Conservation (phyloP, 2,888 invertebrate genomes). For the Drosophila nr. fundita region DNA sequence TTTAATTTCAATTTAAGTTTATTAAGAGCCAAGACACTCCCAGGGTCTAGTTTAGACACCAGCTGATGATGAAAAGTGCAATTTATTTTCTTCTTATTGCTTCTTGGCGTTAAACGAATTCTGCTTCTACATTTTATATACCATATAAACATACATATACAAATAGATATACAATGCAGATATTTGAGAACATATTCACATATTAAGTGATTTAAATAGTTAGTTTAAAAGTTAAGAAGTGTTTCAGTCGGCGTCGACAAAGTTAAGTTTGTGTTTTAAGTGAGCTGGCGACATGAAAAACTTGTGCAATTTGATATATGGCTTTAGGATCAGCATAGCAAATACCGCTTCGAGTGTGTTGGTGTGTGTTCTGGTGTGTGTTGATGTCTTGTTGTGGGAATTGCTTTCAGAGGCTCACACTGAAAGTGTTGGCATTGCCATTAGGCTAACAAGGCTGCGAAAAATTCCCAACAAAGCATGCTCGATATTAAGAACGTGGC, state of each 20-base stretch:
- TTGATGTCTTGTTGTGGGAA: conserved; percentile 18
- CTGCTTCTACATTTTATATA: not conserved
- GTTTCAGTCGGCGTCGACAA: conserved; percentile 1
- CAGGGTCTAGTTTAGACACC: conserved; percentile 12
- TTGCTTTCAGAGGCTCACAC: conserved; percentile 64
- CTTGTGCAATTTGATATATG: conserved; percentile 63
- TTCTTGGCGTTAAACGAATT: conserved; percentile 7
- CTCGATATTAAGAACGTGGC: conserved; percentile 33
- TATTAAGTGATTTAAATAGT: too few relatives aligned
- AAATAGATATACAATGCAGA: not conserved
- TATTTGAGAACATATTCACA: not conserved
- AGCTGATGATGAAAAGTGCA: conserved; percentile 35
- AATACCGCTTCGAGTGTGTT: conserved; percentile 10
- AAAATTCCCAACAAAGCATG: conserved; percentile 38
- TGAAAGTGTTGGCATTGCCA: conserved; percentile 71
- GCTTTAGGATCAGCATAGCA: conserved; percentile 58
- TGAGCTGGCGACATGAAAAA: conserved; percentile 40
- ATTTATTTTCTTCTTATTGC: conserved; percentile 7
- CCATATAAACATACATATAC: not conserved
- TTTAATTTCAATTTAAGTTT: conserved; percentile 51
- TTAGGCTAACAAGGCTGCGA: conserved; percentile 66
- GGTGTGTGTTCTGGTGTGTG: not conserved
- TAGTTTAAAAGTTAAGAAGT: not conserved
- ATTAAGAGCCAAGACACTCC: conserved; percentile 30
- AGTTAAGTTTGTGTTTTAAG: conserved; percentile 9